Evolutionary conservation across 2,113 vertebrate species (phyloP), one percentile per base, ranked within the genome.

Genomic region (Megaleporinus macrocephalus): DNA sequence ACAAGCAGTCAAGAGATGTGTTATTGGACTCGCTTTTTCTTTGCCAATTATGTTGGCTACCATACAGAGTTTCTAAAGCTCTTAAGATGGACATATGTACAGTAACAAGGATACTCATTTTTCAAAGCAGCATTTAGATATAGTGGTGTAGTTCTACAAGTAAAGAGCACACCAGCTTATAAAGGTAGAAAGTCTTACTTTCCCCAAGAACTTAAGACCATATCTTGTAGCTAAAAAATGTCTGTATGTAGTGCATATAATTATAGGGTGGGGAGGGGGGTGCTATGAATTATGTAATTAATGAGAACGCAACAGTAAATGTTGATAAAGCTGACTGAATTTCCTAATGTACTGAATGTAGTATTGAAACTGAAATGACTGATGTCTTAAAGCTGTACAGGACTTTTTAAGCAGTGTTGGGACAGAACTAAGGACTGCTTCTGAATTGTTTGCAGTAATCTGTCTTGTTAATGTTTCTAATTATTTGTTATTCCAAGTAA

Each of bases 311-410:
- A 69, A 89, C 88, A 89, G 87, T 81, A 89, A 87, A 88, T 73
- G 84, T 76, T 84, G 44, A 81, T 82, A 15, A 75, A 82, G 26
- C 65, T 36, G 59, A 80, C 88, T 86, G 79, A 85, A 73, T 70
- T 74, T 83, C 87, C 79, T 89, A 89, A 87, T 86, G 88, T 84
- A 83, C 86, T 91, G 89, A 92, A 91, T 93, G 91, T 93, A 92
- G 87, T 90, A 61, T 66, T 89, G 36, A 78, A 88, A 87, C 74
- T 86, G 77, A 88, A 62, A 78, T 77, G 85, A 79, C 76, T n/a
- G n/a, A 82, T 82, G 79, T 82, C 84, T 73, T 68, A 51, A 74
- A 71, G 68, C 70, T 49, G 82, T 73, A 83, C 72, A 78, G 51
- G 29, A 72, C 68, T 68, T 63, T 33, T 47, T 9, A 63, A 59